Percentiles rank a stretch among this genome's conserved stretches.
Conservation (phyloP, 2,888 invertebrate genomes). For the Drosophila eohydei region DNA sequence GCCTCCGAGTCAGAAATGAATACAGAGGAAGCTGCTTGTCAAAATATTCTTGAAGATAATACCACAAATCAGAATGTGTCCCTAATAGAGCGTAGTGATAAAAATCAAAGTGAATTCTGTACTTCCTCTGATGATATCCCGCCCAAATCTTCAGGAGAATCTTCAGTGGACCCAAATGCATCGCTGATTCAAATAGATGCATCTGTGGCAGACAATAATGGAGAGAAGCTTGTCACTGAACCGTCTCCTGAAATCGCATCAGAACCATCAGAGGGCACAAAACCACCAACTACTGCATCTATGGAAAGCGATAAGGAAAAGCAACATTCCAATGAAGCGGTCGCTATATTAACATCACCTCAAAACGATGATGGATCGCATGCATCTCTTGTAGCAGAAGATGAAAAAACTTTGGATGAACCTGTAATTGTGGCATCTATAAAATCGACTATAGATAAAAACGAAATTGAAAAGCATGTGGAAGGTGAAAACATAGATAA, state of each 20-base stretch:
- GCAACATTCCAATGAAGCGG: background rate
- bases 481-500: background rate
- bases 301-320: background rate
- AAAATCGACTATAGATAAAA: background rate
- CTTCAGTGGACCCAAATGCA: background rate
- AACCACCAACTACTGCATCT: background rate
- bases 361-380: background rate
- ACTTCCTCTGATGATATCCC: background rate
- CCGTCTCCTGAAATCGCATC: background rate
- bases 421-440: background rate
- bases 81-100: background rate
- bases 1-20: background rate
- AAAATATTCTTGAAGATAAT: background rate
- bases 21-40: background rate
- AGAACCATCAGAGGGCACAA: background rate
- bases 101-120: background rate
- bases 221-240: background rate
- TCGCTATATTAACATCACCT: background rate
- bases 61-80: background rate
- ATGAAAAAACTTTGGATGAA: background rate
- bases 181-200: slow-evolving; percentile 6
- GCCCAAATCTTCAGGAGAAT: slow-evolving; percentile 2
- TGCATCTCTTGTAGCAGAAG: slow-evolving; percentile 1
- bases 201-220: background rate
- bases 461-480: background rate